A percentile compares a stretch with the other conserved stretches of the same genome.
Conservation (phyloP, 2,113 vertebrate genomes). For the Hippocampus barbouri region DNA sequence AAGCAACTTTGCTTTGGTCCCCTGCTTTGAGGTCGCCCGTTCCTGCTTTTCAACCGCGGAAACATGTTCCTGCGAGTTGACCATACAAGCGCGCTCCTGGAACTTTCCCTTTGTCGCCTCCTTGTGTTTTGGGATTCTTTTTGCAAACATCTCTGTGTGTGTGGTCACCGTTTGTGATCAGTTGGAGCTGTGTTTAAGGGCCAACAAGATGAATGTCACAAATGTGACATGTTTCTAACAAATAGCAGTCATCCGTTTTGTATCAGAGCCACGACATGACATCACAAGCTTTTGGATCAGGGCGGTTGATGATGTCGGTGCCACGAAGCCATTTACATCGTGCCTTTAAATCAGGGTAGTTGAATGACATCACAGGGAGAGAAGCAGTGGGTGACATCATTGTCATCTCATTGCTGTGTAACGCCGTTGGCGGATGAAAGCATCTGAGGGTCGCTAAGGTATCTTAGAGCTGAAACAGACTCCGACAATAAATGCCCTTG, state of each 20-base stretch:
- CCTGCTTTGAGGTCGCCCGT: too few species aligned
- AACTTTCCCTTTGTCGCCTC: background rate
- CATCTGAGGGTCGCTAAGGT: background rate
- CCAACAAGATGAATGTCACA: background rate
- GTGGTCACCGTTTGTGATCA: background rate
- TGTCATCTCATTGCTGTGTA: background rate
- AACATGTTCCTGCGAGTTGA: background rate
- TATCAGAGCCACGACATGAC: background rate
- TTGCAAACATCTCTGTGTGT: background rate
- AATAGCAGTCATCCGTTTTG: background rate
- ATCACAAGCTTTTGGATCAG: background rate
- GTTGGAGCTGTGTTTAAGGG: background rate
- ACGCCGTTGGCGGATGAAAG: background rate
- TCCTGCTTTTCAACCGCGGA: background rate
- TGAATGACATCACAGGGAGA: constrained; percentile 1
- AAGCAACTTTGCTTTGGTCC: too few species aligned
- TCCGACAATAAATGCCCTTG: background rate
- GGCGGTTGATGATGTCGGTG: background rate
- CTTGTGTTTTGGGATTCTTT: background rate
- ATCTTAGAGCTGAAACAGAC: background rate
- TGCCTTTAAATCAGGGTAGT: background rate
- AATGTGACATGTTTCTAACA: background rate
- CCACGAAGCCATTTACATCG: background rate
- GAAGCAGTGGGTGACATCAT: constrained; percentile 1
- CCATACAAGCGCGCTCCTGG: background rate